Base-by-base conservation (phyloP, 2,888 invertebrate species). In the Julus scanicus region DNA sequence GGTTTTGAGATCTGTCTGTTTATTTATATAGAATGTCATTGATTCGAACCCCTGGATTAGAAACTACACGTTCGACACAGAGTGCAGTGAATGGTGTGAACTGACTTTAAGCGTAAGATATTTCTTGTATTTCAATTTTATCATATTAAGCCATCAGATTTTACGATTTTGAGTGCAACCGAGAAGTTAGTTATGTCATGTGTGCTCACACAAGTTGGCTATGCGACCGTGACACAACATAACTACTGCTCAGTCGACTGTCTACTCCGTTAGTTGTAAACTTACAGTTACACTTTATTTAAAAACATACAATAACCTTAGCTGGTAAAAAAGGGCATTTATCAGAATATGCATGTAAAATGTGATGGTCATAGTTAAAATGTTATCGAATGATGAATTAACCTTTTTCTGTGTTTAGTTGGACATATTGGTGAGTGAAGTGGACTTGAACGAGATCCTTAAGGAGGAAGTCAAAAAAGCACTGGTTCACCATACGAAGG, bases 31-130 rank as follows among this genome's bases (percentile, higher is more conserved):
- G 92, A 37, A 83, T 86, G 92, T 92, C 1, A 87, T 93, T 0
- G 92, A 92, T 6, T 92, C 91, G 84, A 91, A 94, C 88, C 90
- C 90, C 2, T 92, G 93, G 86, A 94, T 94, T 0, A 92, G 93
- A 0, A 94, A 94, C 89, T 98, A 97, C 91, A 93, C 93, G 0
- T 97, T 95, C 91, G 98, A 99, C 91, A 94, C 93, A 1, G 94
- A 95, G 88, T 93, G 95, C n/a, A 93, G 95, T 90, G 93, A 94
- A 87, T 99, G 98, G 98, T 98, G 97, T 91, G 95, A 96, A 92
- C 92, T 98, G 4, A 95, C 95, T 0, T 95, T 98, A 84, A 94
- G 94, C 87, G 95, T 96, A 92, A 94, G 94, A 89, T 20, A 44
- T 11, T 13, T 80, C 4, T 6, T 15, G 0, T 63, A 17, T 63